These are phyloP conservation scores for Urocolius indicus DNA, from an alignment of 2,113 vertebrate species.

Conservation along the genomic window DNA sequence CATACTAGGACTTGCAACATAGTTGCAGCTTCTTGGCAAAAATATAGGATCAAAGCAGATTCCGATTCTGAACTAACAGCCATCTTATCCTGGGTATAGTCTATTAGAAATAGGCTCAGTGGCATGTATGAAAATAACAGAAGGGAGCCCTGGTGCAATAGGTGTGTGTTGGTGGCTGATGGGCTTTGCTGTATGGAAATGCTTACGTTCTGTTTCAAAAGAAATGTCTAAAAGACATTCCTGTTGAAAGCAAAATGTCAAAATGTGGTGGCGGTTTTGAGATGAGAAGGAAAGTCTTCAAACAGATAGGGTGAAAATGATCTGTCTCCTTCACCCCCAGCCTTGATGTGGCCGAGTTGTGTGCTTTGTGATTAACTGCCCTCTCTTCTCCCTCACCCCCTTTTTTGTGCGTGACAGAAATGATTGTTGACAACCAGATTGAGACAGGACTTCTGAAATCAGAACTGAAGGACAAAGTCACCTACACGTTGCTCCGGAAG, in stretches of 20 bases:
- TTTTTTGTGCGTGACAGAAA: conserved; percentile 77
- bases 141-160: not conserved
- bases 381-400: not conserved
- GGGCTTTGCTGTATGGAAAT: not conserved
- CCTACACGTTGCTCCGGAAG: conserved; percentile 93
- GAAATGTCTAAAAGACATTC: not conserved
- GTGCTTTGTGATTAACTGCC: not conserved
- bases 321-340: fast-evolving
- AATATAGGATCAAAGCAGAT: not conserved
- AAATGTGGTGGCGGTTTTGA: not conserved
- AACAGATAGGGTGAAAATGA: not conserved
- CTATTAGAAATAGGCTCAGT: not conserved
- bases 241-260: not conserved
- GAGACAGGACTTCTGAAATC: conserved; percentile 91
- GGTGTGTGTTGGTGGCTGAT: not conserved
- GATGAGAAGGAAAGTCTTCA: not conserved
- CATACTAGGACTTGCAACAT: fast-evolving
- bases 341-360: not conserved
- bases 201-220: not conserved
- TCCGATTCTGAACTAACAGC: not conserved
- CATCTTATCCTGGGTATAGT: fast-evolving
- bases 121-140: fast-evolving
- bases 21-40: not conserved
- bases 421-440: conserved; percentile 95
- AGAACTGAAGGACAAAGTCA: conserved; percentile 96